phyloP scores from a whole-genome alignment of 2,113 vertebrate genomes.

The Malaclemys terrapin region DNA sequence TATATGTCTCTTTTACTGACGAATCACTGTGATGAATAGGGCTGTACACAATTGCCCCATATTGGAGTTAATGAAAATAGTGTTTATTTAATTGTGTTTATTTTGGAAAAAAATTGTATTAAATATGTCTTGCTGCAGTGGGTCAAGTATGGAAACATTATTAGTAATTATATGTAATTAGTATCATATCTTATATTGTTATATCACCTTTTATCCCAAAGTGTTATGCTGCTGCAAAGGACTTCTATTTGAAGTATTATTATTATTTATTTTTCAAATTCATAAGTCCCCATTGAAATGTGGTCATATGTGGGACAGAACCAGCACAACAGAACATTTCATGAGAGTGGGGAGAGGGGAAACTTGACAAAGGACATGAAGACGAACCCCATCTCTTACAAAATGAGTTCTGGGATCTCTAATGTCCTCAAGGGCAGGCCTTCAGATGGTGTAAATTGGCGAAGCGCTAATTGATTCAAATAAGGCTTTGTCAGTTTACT shows the following conservation, averaged over 20 bases:
- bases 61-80: background rate
- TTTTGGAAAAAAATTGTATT: background rate
- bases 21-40: background rate
- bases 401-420: no score
- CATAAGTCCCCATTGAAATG: background rate
- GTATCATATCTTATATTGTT: background rate
- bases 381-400: background rate
- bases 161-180: background rate
- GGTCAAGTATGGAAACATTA: background rate
- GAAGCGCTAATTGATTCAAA: background rate
- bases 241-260: background rate
- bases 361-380: fast-evolving
- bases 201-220: background rate
- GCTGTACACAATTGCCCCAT: fast-evolving
- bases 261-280: background rate
- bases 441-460: background rate
- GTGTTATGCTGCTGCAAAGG: background rate
- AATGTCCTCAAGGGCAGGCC: background rate
- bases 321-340: background rate
- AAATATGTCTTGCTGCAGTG: background rate
- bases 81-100: background rate
- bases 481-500: background rate
- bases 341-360: background rate
- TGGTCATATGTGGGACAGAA: background rate
- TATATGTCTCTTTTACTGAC: background rate